Evolutionary conservation across 2,888 invertebrate species (phyloP), one percentile per base, ranked within the genome.

Genomic region (Apotomis betuletana): DNA sequence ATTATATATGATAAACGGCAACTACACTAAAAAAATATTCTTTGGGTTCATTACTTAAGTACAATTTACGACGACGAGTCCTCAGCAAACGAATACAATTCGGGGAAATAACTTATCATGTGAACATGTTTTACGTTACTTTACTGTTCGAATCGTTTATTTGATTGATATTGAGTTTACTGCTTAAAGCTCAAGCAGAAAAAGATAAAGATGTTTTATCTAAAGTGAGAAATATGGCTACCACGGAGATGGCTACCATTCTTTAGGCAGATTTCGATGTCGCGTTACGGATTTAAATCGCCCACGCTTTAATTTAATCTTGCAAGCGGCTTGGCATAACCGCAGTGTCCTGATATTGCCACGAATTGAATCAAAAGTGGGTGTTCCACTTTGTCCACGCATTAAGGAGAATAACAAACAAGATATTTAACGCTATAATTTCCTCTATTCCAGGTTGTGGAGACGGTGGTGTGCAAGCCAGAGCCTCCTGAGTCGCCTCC

Each of bases 401-500:
- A 6, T 41, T 41, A 6, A 41, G 41, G 41, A 41, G 5, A 41
- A 41, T 46, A 12, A 57, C 27, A 12, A 36, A 64, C 13, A 15
- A 10, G 10, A 44, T 15, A 51, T 27, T 67, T 13, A 61, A 67
- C 27, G 3, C 1, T 36, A 5, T 38, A n/a, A 44, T 78, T 79
- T 67, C 85, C 72, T 86, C 69, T 62, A 81, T 94, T 94, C 75
- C 92, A 94, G 93, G 87, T 90, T 76, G 85, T 90, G 80, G 94
- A 93, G 79, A 87, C 90, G 13, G 88, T 94, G 76, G 91, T 90
- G 73, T 94, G 94, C 87, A 94, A 94, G 85, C 87, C 93, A 55
- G 94, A 93, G 82, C 94, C 94, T 77, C 89, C 94, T 59, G 95
- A 95, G 81, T 94, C 95, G 78, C 95, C 95, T 75, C 94, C 95